Evolutionary conservation across 1,140 invertebrate genomes (phyloP), one percentile per base, ranked within the genome.

Genomic region (Formica selysi): DNA sequence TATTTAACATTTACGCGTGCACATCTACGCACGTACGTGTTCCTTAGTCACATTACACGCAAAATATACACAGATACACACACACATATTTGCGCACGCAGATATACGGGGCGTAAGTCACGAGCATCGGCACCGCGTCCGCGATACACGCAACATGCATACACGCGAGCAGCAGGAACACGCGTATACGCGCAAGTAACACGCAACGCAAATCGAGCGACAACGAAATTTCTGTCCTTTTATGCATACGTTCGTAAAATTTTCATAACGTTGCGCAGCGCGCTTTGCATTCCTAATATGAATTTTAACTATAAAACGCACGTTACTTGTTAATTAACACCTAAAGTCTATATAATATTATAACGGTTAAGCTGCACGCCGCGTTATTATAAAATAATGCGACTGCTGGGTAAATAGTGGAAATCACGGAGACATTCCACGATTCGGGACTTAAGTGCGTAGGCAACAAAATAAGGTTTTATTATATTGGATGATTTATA

Each of bases 371-470:
- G 89, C 86, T 92, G 87, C 88, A 93, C 87, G 91, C 88, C 91
- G 91, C 89, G 89, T 90, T 90, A 84, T 86, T 92, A 86, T 61
- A 38, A 91, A 89, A 89, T 91, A 91, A 90, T 91, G 79, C 79
- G 51, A 73, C 5, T 44, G 79, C 79, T 57, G 91, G 91, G 91
- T 44, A 22, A 86, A 86, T 91, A 91, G 94, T 94, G 94, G 94
- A 95, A 94, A 93, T 94, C 90, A 92, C 76, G 87, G 85, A 93
- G 93, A 95, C 94, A 95, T 95, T 95, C 94, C 94, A 94, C 94
- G 92, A 94, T 91, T 94, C 89, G 94, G 93, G 94, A 95, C 94
- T 95, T 95, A 95, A 95, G 92, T 91, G 92, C 91, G 93, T 94
- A 94, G 91, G 92, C 80, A 67, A 89, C 70, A 85, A 78, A 84